Conservation (phyloP, 2,888 invertebrate species). For the Sepiola atlantica region DNA sequence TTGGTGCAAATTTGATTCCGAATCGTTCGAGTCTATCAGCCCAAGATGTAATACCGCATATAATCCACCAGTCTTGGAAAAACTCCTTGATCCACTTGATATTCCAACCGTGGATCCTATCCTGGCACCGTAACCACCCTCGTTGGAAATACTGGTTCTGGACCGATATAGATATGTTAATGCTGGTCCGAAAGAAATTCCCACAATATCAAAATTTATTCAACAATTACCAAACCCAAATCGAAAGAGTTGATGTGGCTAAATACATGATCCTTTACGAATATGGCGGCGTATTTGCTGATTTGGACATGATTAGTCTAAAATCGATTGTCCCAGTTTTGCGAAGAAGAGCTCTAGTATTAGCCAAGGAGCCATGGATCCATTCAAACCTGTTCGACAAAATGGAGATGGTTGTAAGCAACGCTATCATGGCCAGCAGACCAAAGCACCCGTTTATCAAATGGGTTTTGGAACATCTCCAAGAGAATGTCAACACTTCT, state of each 20-base stretch:
- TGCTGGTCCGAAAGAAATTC: conserved; percentile 42
- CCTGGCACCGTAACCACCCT: conserved; percentile 42
- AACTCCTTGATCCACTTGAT: not conserved
- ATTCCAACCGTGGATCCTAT: conserved; percentile 23
- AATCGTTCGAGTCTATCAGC: not conserved
- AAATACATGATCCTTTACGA: conserved; percentile 49
- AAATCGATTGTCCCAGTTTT: conserved; percentile 24
- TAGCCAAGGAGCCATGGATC: conserved; percentile 41
- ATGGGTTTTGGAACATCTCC: conserved; percentile 38
- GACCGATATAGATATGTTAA: conserved; percentile 36
- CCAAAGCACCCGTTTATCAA: conserved; percentile 37
- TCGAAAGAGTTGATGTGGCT: conserved; percentile 45
- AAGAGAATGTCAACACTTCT: not conserved
- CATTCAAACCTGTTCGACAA: conserved; percentile 43
- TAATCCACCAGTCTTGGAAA: not conserved
- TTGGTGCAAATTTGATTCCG: not conserved
- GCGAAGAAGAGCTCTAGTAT: not conserved
- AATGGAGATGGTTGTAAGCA: conserved; percentile 32
- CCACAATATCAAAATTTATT: conserved; percentile 22
- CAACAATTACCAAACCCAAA: conserved; percentile 33
- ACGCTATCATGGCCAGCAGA: conserved; percentile 41
- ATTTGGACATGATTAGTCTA: conserved; percentile 42
- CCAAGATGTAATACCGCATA: not conserved
- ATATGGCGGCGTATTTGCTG: conserved; percentile 46
- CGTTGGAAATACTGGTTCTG: conserved; percentile 48